Evolutionary conservation across 2,888 invertebrate species (phyloP).

Genomic region (Carpatolechia fugitivella): DNA sequence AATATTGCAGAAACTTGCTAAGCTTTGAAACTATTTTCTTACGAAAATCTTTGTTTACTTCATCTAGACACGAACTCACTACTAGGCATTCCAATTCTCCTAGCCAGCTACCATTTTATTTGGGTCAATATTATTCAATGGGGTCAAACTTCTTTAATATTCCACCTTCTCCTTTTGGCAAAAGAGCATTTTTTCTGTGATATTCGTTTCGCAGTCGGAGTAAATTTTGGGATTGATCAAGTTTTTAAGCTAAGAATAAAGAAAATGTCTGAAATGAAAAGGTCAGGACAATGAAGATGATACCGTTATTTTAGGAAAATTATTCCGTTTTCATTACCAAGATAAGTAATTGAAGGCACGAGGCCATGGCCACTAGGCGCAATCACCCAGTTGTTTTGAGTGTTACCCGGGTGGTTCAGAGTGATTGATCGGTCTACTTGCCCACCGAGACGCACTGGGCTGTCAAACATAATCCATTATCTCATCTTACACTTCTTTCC

Average conservation of each 20-base stretch:
- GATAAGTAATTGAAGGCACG: constrained; percentile 18
- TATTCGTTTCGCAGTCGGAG: too few relatives aligned
- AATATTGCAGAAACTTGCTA: too few relatives aligned
- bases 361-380: constrained; percentile 49
- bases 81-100: background rate
- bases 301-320: too few relatives aligned
- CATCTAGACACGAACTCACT: background rate
- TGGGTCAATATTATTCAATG: background rate
- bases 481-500: background rate
- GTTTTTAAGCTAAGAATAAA: too few relatives aligned
- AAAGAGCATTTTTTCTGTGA: too few relatives aligned
- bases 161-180: too few relatives aligned
- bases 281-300: too few relatives aligned
- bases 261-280: too few relatives aligned
- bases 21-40: too few relatives aligned
- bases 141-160: background rate
- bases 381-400: constrained; percentile 64
- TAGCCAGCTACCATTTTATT: background rate
- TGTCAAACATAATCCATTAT: constrained; percentile 7
- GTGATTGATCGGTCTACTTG: constrained; percentile 60
- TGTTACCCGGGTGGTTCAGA: constrained; percentile 16
- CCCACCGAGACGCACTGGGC: constrained; percentile 24
- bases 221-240: too few relatives aligned
- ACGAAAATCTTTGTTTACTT: too few relatives aligned
- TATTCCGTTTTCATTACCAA: too few relatives aligned